Conservation (phyloP, 2,797 vertebrate species). For the Macrochelys suwanniensis region DNA sequence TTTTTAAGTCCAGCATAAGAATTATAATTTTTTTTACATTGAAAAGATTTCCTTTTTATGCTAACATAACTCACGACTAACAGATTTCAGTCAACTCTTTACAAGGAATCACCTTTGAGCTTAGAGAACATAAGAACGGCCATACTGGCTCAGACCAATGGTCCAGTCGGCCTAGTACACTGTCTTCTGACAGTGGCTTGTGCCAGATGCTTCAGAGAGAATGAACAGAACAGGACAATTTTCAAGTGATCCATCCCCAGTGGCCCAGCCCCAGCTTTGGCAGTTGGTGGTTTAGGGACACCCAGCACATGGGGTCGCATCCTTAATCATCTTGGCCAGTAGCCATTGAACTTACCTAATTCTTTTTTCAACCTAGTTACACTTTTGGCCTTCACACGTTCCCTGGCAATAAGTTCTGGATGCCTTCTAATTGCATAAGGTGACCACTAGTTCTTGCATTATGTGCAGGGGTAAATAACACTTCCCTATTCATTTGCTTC, state of each 20-base stretch:
- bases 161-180: too few relatives aligned
- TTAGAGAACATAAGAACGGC: neutral
- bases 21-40: neutral
- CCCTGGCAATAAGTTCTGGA: too few relatives aligned
- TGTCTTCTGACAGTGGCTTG: too few relatives aligned
- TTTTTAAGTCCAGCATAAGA: fast-evolving
- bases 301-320: neutral
- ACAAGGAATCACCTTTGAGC: neutral
- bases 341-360: neutral
- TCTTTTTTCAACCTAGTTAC: neutral
- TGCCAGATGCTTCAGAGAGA: neutral
- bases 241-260: neutral
- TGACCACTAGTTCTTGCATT: neutral
- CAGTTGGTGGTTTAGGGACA: neutral
- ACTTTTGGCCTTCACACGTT: neutral
- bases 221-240: neutral
- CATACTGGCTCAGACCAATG: too few relatives aligned
- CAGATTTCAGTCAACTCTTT: neutral
- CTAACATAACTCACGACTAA: neutral
- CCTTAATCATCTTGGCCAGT: neutral
- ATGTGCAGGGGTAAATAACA: neutral
- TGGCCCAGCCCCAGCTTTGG: neutral
- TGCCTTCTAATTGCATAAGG: neutral
- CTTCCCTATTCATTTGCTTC: neutral
- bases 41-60: fast-evolving